Base-by-base conservation (phyloP, 2,888 invertebrate species). In the Drosophila diplacantha region DNA sequence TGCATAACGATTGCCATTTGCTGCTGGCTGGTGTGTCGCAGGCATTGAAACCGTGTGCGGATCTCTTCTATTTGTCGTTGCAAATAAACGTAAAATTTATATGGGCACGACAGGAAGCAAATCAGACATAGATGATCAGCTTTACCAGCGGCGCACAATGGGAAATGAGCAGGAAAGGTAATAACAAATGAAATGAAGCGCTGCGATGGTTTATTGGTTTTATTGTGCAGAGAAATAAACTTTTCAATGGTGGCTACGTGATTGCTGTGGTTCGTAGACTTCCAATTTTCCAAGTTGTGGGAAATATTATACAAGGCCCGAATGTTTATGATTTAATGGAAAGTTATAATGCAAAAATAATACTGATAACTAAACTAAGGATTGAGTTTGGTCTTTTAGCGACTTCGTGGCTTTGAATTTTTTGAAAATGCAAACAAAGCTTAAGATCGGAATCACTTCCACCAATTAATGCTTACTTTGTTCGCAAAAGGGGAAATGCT, bases 31-130 rank as follows among this genome's bases (percentile, higher is more conserved):
- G 60, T 22, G 39, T 32, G 32, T 14, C 18, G 24, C 52, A 56
- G 70, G 65, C 72, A 73, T 26, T 9, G 26, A 26, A 26, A 26
- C 26, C 9, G 69, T 76, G 22, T 35, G 52, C 50, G 63, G 29
- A 44, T 54, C 39, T 53, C 70, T 64, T 53, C 57, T 31, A 49
- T 55, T 56, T 62, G 69, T 55, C 55, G 58, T 49, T 51, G 77
- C 67, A 44, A 66, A 76, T 63, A 68, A 59, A 60, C 61, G 71
- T 58, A 64, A 69, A 68, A 52, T 63, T 57, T 66, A 72, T 69
- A 72, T 84, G 84, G 84, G 84, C 84, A 72, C 85, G 84, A 79
- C 84, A 85, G 84, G 84, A 85, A 85, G 72, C 78, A 74, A 78
- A 84, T 75, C 85, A 85, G 84, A 85, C 85, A 84, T 75, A 68